Evolutionary conservation across 2,113 vertebrate genomes (phyloP), one percentile per base, ranked within the genome.

Genomic region (Ailuropoda melanoleuca): DNA sequence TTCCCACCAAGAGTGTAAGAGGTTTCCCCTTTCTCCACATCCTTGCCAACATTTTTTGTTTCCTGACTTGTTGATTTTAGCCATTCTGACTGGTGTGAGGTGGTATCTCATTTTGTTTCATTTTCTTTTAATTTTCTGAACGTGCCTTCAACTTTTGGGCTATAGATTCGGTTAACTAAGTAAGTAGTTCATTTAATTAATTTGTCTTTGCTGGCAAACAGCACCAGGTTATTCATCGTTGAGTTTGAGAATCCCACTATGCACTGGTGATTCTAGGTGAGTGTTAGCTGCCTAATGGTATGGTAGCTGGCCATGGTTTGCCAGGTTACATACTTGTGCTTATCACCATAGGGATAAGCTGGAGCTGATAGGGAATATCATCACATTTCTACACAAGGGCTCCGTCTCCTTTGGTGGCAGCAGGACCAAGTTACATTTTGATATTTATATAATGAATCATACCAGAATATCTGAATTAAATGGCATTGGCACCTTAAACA

Each of bases 111-210:
- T 81, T 80, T 7, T 84, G 7, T 14, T 37, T 87, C 19, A 23
- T 58, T 82, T 83, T 90, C 2, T 90, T 78, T 87, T 80, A n/a
- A 43, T 83, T 90, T 58, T 95, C 56, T 94, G 46, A 95, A 64
- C 2, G 15, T 82, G 2, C 43, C 19, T 62, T 43, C 0, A 78
- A 66, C 26, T 85, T 93, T 68, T 12, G 23, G 17, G 26, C 46
- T 29, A 75, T 4, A 66, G 8, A 74, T 31, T 88, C 8, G 48
- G 56, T 72, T n/a, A 92, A 64, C 4, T 84, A 88, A 83, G 8
- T 18, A 50, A 90, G 9, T 60, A 84, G 37, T 24, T 84, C 6
- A 53, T 39, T 87, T 50, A 86, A 91, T 81, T 56, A 78, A 50
- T 14, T 39, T 15, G 21, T 83, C n/a, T 62, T 37, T 82, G 37